Base-by-base conservation (phyloP, 2,888 invertebrate genomes). In the Eilema caniola region DNA sequence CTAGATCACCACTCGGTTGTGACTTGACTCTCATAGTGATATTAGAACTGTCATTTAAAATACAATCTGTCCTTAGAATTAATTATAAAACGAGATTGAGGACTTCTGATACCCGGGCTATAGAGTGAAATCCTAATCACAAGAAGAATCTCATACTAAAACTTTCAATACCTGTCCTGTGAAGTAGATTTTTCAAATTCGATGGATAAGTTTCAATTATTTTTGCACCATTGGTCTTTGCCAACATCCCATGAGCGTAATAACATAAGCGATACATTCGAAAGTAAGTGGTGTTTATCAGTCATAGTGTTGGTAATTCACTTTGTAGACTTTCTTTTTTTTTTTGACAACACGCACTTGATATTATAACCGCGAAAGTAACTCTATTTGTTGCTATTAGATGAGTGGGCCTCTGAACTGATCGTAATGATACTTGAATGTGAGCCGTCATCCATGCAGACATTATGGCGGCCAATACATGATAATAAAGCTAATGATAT, bases 261-360 rank as follows among this genome's bases (percentile, higher is more conserved):
- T 69, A 63, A 68, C 62, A 70, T 70, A 62, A 71, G 60, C 25
- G 67, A 37, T 41, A 20, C 28, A 37, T 68, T 78, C 63, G 81
- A 78, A 78, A 75, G 72, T 72, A 66, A 61, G 24, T 61, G 25
- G 59, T 67, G 41, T 33, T 60, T 41, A 37, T 62, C 62, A 41
- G 60, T 68, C 61, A 25, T 37, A 3, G 69, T 71, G 56, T 66
- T 66, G 67, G 63, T 67, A 47, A 31, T 71, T 67, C 41, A 67
- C 31, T 70, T 69, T 66, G 71, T 62, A 67, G 63, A 78, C 76
- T 81, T 80, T 79, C 70, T 81, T 72, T 53, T 63, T 62, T 33
- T 79, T 59, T 37, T 68, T 47, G 47, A 53, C n/a, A 53, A 7
- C 2, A n/a, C 41, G 16, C 47, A n/a, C 53, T n/a, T 53, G 53